Conservation (phyloP, 1,140 invertebrate species). For the Leptoteleia sp. region DNA sequence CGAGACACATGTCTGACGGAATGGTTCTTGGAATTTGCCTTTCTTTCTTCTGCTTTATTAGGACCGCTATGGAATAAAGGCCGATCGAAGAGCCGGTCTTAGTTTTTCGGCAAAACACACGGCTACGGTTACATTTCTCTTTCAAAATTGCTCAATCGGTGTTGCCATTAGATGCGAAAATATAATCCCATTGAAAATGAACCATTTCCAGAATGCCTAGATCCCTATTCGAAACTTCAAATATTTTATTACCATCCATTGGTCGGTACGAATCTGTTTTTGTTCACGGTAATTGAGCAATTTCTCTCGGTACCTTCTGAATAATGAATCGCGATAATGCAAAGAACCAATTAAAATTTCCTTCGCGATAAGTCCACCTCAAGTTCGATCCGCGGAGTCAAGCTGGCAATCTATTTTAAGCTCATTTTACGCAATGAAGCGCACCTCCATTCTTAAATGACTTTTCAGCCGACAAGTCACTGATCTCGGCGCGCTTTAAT, state of each 20-base stretch:
- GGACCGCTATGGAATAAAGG: slow-evolving; percentile 59
- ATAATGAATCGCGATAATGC: slow-evolving; percentile 25
- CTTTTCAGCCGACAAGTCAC: slow-evolving; percentile 28
- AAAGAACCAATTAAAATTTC: slow-evolving; percentile 55
- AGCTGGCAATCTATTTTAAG: slow-evolving; percentile 52
- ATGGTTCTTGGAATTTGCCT: slow-evolving; percentile 70
- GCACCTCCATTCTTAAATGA: slow-evolving; percentile 40
- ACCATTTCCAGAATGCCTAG: too few species aligned
- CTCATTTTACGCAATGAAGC: slow-evolving; percentile 56
- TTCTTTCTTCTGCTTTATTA: slow-evolving; percentile 71
- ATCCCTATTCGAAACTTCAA: too few species aligned
- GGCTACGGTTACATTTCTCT: not conserved
- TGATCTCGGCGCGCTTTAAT: slow-evolving; percentile 25
- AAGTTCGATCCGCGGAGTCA: slow-evolving; percentile 40
- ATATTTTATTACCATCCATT: too few species aligned
- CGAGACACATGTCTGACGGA: slow-evolving; percentile 72
- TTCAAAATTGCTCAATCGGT: not conserved
- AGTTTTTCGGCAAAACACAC: slow-evolving; percentile 51
- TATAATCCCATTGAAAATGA: too few species aligned
- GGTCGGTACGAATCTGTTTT: slow-evolving; percentile 23
- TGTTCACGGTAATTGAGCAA: not conserved
- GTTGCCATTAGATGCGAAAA: too few species aligned
- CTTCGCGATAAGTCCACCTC: slow-evolving; percentile 40
- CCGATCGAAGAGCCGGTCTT: slow-evolving; percentile 52
- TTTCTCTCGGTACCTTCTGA: not conserved